Evolutionary conservation across 2,888 invertebrate genomes (phyloP), one percentile per base, ranked within the genome.

Genomic region (Acrobasis suavella): DNA sequence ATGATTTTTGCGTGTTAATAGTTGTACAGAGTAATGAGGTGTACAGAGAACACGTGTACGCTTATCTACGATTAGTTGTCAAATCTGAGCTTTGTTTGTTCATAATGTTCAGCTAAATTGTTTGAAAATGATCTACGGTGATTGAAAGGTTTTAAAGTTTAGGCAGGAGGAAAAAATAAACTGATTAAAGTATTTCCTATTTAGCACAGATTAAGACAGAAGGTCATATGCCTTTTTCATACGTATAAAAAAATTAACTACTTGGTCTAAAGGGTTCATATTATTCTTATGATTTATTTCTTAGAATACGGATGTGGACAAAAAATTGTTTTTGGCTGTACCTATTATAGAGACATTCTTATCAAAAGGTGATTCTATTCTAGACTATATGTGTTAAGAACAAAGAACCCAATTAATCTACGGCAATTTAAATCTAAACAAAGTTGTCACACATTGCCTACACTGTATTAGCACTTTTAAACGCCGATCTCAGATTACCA

Each of bases 111-210:
- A 62, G 69, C 74, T 81, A 86, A 89, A 89, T 88, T 86, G 87
- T 76, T 80, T 82, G 85, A 79, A 73, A 86, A 86, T 89, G 89
- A 91, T 91, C 88, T 87, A 91, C 67, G 71, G 78, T 77, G 72
- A 80, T 78, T 77, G 80, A 83, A 82, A 72, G 76, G 68, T 74
- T 66, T 68, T 15, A 14, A 55, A 15, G 38, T 15, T 37, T 9
- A 49, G 37, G n/a, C 3, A 14, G n/a, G n/a, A n/a, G 46, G n/a
- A 14, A 46, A 46, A n/a, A n/a, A 42, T 14, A 12, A 42, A 42
- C 2, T 22, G 5, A 32, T 6, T 32, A 6, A 32, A 32, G 7
- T 32, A 32, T 7, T 32, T 32, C 32, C 42, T 42, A 42, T 42
- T 42, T 42, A 42, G 1, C 10, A 42, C 5, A 42, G 42, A 12